Conservation (phyloP, 2,113 vertebrate species). For the Forbesichthys agassizii region DNA sequence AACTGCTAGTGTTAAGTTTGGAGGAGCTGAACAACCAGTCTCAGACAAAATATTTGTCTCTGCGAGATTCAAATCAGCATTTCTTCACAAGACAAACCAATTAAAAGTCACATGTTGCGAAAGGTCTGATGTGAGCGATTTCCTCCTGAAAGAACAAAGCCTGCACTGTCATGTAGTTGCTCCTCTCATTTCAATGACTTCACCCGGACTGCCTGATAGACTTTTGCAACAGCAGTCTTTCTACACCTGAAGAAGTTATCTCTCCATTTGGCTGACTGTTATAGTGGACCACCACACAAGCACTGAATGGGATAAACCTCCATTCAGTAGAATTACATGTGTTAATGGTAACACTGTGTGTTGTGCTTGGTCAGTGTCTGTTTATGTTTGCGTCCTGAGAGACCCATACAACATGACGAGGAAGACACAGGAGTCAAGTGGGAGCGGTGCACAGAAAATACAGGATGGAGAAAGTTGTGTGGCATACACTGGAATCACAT, state of each 20-base stretch:
- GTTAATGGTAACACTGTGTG: neutral
- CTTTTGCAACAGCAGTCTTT: slow-evolving; percentile 45
- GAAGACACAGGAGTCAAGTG: slow-evolving; percentile 37
- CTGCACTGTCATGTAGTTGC: slow-evolving; percentile 33
- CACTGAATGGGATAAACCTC: slow-evolving; percentile 18
- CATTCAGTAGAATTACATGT: neutral
- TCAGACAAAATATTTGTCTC: neutral
- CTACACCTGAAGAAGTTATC: slow-evolving; percentile 60
- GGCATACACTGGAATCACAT: slow-evolving; percentile 50
- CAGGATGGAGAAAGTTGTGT: slow-evolving; percentile 48
- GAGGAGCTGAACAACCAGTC: neutral
- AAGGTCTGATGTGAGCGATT: slow-evolving; percentile 25
- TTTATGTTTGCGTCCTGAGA: slow-evolving; percentile 2
- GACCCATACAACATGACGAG: slow-evolving; percentile 12
- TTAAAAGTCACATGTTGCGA: slow-evolving; percentile 12
- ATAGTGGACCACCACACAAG: slow-evolving; percentile 37
- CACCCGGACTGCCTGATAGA: slow-evolving; percentile 43
- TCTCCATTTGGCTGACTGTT: slow-evolving; percentile 48
- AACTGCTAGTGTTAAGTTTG: neutral
- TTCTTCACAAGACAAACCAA: neutral
- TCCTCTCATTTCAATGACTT: slow-evolving; percentile 49
- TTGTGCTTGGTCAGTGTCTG: too few relatives aligned
- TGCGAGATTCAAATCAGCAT: neutral
- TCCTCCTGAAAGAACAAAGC: slow-evolving; percentile 36
- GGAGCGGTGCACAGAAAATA: slow-evolving; percentile 55